phyloP scores from a whole-genome alignment of 2,888 invertebrate species.

The Linyphia triangularis region DNA sequence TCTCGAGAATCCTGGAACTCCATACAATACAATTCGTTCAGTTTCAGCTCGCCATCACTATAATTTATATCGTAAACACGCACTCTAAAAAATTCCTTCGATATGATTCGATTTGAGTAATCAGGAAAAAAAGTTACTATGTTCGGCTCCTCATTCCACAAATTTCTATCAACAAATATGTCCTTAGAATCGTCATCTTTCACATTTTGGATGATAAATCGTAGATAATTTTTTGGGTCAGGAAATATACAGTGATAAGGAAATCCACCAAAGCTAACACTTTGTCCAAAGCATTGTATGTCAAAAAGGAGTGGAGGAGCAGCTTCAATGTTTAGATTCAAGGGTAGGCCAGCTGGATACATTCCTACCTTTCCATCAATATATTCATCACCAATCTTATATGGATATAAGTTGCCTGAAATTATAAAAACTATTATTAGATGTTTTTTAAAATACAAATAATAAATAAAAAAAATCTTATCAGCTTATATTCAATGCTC shows the following conservation, averaged over 20 bases:
- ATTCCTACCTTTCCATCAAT: conserved; percentile 12
- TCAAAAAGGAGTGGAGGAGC: conserved; percentile 45
- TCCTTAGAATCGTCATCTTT: not conserved
- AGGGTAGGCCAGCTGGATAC: conserved; percentile 35
- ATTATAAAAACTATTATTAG: too few relatives aligned
- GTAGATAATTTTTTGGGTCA: not conserved
- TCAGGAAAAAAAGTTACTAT: conserved; percentile 38
- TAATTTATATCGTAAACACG: conserved; percentile 17
- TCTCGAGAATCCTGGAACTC: not conserved
- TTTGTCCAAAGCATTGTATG: conserved; percentile 29
- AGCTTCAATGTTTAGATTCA: conserved; percentile 18
- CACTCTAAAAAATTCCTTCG: not conserved
- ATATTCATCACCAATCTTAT: conserved; percentile 23
- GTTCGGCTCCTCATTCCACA: conserved; percentile 15
- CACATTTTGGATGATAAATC: not conserved
- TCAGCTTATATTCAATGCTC: too few relatives aligned
- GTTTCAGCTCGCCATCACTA: not conserved
- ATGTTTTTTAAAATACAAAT: too few relatives aligned
- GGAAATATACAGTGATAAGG: conserved; percentile 47
- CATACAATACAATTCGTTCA: conserved; percentile 26
- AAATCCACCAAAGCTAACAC: conserved; percentile 46
- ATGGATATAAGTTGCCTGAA: conserved; percentile 14
- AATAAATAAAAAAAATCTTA: too few relatives aligned
- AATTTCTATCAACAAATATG: conserved; percentile 6
- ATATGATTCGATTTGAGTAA: conserved; percentile 45